Evolutionary conservation across 2,797 vertebrate genomes (phyloP).

Genomic region (Myripristis murdjan): DNA sequence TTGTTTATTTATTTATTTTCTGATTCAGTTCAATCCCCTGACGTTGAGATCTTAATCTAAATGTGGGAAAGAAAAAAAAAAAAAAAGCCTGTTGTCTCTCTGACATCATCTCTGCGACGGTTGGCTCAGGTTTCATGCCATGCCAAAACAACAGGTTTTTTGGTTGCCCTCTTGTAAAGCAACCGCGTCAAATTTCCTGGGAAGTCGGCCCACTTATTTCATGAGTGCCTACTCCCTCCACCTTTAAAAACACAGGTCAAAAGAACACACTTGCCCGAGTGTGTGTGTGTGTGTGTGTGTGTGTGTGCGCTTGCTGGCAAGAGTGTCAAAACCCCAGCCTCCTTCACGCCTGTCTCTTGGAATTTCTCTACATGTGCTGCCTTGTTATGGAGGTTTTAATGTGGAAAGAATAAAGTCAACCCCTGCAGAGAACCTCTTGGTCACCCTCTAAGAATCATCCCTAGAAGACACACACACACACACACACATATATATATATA

Average conservation of each 20-base stretch:
- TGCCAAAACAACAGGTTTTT: not conserved
- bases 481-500: not conserved
- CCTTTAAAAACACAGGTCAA: not conserved
- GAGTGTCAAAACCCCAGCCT: not conserved
- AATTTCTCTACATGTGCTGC: conserved; percentile 11
- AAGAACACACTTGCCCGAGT: not conserved
- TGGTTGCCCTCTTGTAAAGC: not conserved
- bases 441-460: not conserved
- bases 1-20: too few species aligned
- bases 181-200: not conserved
- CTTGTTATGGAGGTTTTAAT: conserved; percentile 19
- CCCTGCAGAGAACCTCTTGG: conserved; percentile 8
- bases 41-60: not conserved
- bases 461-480: not conserved
- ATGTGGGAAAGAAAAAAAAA: too few species aligned
- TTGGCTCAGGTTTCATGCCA: not conserved
- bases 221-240: not conserved
- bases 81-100: too few species aligned
- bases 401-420: conserved; percentile 19
- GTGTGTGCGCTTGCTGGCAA: not conserved
- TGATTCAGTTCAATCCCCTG: not conserved
- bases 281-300: too few species aligned
- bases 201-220: not conserved
- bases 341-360: not conserved
- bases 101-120: not conserved